These are phyloP conservation scores for Lasioglossum zephyrum DNA, from an alignment of 2,888 invertebrate species.

Conservation along the genomic window DNA sequence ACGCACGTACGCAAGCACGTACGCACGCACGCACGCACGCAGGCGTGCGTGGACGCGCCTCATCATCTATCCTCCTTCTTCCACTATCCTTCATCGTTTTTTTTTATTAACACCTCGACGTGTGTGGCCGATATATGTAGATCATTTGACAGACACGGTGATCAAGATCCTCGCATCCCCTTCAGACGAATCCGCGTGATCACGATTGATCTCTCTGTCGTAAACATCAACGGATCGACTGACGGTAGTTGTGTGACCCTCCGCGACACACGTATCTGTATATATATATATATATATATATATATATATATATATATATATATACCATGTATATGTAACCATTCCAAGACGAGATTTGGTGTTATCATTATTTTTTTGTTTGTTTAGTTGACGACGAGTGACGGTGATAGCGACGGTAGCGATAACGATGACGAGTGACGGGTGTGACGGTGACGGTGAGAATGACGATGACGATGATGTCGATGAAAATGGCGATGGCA, in stretches of 20 bases:
- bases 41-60: constrained; percentile 19
- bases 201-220: constrained; percentile 33
- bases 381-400: constrained; percentile 61
- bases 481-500: constrained; percentile 73
- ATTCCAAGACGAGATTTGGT: constrained; percentile 65
- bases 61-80: constrained; percentile 41
- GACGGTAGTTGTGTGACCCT: constrained; percentile 35
- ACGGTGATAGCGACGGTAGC: constrained; percentile 55
- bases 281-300: not conserved
- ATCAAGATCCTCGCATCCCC: constrained; percentile 11
- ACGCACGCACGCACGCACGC: constrained; percentile 15
- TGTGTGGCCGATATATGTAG: constrained; percentile 29
- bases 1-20: not conserved
- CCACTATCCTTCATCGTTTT: constrained; percentile 40
- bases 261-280: constrained; percentile 36
- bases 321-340: constrained; percentile 40
- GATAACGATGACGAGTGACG: constrained; percentile 60
- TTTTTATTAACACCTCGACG: not conserved
- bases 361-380: constrained; percentile 14
- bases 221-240: constrained; percentile 46
- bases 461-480: constrained; percentile 53
- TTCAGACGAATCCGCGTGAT: constrained; percentile 34
- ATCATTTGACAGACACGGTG: constrained; percentile 26
- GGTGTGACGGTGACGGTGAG: constrained; percentile 58
- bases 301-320: constrained; percentile 19